Base-by-base conservation (phyloP, 2,113 vertebrate genomes). In the Pachycephala philippinensis region DNA sequence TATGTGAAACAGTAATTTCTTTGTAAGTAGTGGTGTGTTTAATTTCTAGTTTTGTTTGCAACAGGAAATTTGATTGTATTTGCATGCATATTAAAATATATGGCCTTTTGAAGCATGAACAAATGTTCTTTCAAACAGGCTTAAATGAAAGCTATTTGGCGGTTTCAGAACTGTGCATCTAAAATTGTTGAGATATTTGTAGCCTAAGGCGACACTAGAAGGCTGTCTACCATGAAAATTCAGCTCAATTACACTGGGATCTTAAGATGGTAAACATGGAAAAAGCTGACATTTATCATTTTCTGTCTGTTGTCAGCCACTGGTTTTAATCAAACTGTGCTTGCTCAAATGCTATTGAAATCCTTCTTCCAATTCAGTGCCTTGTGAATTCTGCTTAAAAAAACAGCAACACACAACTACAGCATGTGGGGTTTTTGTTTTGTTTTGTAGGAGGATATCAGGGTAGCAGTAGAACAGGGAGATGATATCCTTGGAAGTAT, bases 391-490 rank as follows among this genome's bases (percentile, higher is more conserved):
- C 23, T 77, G 40, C 59, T 77, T 59, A 7, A 77, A 90, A 69
- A 60, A 63, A 2, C 26, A 60, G 2, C 33, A 47, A 9, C 30
- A 33, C 14, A 19, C 21, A 44, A 13, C n/a, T 83, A 49, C 37
- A 69, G 8, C 12, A 0, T 49, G 31, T 17, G 39, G 1, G 23
- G 7, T 2, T 24, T 50, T 33, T 42, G 30, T 53, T 61, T 50
- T n/a, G 30, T 63, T 83, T 89, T 85, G 11, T 80, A 99, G 99
- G 99, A 98, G 89, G 99, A 99, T 86, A 97, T 99, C 89, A 96
- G 95, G 90, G 95, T 98, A 96, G 98, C 98, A 40, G 97, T 98
- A 83, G 97, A 92, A 60, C 98, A 99, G 78, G 99, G 99, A 27
- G 97, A 96, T 61, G 93, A 97, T 77, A 97, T 99, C 90, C 97